phyloP scores from a whole-genome alignment of 2,797 vertebrate species.

The Pseudomugil tenellus region DNA sequence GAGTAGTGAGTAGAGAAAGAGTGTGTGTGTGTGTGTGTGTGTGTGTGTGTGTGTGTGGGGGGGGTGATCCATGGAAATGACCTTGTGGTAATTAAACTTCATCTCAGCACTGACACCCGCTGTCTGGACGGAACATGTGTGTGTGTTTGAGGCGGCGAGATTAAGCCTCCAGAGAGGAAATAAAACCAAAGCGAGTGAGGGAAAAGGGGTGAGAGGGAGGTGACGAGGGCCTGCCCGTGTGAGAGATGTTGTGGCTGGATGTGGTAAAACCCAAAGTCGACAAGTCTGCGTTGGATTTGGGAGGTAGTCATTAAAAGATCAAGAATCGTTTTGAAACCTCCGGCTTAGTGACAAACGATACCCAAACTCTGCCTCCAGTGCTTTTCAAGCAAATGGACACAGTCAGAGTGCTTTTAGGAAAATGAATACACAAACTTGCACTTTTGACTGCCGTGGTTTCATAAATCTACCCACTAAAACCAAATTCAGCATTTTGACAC shows the following conservation, averaged over 20 bases:
- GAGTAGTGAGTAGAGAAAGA: too few species aligned
- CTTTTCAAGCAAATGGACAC: constrained; percentile 45
- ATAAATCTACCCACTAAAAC: constrained; percentile 34
- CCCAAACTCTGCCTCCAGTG: constrained; percentile 29
- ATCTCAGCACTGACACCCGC: constrained; percentile 18
- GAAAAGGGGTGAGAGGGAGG: constrained; percentile 36
- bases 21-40: too few species aligned
- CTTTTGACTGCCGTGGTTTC: constrained; percentile 31
- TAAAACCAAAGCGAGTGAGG: constrained; percentile 9
- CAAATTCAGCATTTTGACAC: constrained; percentile 34
- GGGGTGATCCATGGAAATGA: constrained; percentile 16
- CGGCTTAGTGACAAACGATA: constrained; percentile 35
- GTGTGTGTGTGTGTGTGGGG: too few species aligned
- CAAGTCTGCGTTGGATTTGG: constrained; percentile 54
- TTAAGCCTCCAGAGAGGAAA: constrained; percentile 19
- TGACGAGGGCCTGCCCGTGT: constrained; percentile 28
- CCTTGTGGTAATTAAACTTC: constrained; percentile 35
- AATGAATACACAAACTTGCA: constrained; percentile 42
- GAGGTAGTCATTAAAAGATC: constrained; percentile 69
- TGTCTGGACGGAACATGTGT: constrained; percentile 42
- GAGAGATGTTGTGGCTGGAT: constrained; percentile 31
- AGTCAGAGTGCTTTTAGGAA: constrained; percentile 43
- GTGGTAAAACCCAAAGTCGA: constrained; percentile 39
- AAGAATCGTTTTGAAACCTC: constrained; percentile 41
- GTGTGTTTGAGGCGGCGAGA: constrained; percentile 26